phyloP scores from a whole-genome alignment of 1,140 invertebrate genomes.

The Drosophila neocordata region DNA sequence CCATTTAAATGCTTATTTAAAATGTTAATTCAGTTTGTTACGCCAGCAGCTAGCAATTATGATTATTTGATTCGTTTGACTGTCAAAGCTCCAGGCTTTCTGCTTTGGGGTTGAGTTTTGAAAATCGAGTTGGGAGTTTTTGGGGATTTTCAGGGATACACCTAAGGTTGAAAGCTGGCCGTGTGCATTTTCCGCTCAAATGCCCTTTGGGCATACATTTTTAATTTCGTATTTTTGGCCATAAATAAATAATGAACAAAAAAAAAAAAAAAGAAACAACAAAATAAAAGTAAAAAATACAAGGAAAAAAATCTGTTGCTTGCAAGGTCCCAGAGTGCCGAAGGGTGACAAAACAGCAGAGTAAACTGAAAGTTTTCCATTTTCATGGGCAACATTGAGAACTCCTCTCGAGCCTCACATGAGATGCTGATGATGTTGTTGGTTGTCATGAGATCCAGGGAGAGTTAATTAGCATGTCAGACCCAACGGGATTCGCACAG shows the following conservation, averaged over 20 bases:
- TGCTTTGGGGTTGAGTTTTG: conserved; percentile 8
- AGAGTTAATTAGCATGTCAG: conserved; percentile 64
- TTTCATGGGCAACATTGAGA: not conserved
- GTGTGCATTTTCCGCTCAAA: conserved; percentile 39
- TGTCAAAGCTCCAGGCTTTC: conserved; percentile 5
- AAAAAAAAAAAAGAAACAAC: conserved; percentile 23
- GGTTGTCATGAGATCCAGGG: not conserved
- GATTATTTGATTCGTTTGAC: conserved; percentile 54
- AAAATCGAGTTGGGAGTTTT: not conserved
- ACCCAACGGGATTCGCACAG: conserved; percentile 49
- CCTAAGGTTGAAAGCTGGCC: not conserved
- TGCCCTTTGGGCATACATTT: conserved; percentile 64
- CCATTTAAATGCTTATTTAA: conserved; percentile 50
- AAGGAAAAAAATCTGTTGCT: not conserved
- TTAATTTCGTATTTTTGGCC: conserved; percentile 70
- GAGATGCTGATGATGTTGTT: conserved; percentile 8
- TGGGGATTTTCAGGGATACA: not conserved
- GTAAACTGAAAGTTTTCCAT: not conserved
- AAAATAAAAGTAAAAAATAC: not conserved
- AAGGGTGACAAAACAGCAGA: conserved; percentile 11
- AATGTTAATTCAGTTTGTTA: conserved; percentile 56
- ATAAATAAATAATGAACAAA: conserved; percentile 66
- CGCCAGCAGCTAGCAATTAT: conserved; percentile 57
- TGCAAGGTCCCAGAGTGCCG: conserved; percentile 14
- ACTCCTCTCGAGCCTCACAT: not conserved